These are phyloP conservation scores for Pyxicephalus adspersus DNA, from an alignment of 2,113 vertebrate species.

Conservation along the genomic window DNA sequence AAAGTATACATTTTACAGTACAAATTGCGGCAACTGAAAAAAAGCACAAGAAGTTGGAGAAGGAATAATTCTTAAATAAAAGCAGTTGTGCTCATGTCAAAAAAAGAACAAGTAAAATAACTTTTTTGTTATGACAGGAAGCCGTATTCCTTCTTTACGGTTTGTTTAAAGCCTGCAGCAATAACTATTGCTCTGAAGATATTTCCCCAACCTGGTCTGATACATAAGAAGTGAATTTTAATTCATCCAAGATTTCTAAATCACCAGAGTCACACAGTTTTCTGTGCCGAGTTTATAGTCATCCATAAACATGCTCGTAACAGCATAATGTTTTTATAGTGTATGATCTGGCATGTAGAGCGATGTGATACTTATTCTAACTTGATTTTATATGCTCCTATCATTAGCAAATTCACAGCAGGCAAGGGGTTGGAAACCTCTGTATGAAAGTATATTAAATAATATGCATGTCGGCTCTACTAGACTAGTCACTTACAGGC, in stretches of 20 bases:
- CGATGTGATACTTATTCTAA: constrained; percentile 26
- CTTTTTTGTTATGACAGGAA: background rate
- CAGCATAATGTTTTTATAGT: constrained; percentile 43
- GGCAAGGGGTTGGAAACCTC: background rate
- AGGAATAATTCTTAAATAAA: too few species aligned
- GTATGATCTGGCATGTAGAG: constrained; percentile 33
- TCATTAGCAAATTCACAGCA: constrained; percentile 28
- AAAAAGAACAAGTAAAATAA: too few species aligned
- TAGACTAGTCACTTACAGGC: too few species aligned
- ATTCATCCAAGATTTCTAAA: constrained; percentile 19
- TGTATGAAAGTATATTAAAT: background rate
- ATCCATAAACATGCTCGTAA: constrained; percentile 39
- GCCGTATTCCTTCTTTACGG: background rate
- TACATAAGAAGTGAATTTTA: background rate
- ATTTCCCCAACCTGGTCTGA: background rate
- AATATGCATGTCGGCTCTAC: too few species aligned
- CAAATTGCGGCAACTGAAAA: too few species aligned
- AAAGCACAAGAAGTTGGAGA: too few species aligned
- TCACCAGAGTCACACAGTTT: constrained; percentile 5
- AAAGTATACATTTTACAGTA: too few species aligned
- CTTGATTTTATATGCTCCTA: constrained; percentile 36
- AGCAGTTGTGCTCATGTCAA: too few species aligned
- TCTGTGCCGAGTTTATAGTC: constrained; percentile 42
- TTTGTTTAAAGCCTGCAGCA: constrained; percentile 19
- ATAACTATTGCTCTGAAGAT: constrained; percentile 15